A percentile compares a stretch with the other conserved stretches of the same genome.
Conservation (phyloP, 2,797 vertebrate species). For the Rhabdomys pumilio region DNA sequence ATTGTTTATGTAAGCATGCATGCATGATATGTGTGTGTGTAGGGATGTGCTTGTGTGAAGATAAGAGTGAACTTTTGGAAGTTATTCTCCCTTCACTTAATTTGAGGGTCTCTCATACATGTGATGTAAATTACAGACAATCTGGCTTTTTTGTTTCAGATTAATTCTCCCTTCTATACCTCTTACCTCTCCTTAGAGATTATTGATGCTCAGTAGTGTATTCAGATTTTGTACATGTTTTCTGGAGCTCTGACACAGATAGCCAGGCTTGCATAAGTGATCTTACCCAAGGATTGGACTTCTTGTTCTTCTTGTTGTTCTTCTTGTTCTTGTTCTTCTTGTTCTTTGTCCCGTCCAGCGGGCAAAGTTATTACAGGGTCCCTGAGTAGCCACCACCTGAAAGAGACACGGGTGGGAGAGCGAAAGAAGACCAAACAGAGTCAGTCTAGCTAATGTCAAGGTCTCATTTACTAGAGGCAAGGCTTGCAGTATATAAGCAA, state of each 20-base stretch:
- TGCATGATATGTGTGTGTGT: background rate
- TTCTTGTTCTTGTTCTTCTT: too few species aligned
- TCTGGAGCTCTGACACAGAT: background rate
- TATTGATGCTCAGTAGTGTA: background rate
- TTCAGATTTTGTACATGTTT: background rate
- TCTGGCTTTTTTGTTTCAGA: background rate
- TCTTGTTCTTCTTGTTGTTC: background rate
- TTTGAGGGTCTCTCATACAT: background rate
- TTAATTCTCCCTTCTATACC: background rate
- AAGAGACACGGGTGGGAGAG: too few species aligned
- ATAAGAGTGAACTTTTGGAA: background rate
- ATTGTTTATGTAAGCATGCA: background rate
- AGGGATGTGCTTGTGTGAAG: background rate
- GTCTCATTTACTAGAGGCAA: too few species aligned
- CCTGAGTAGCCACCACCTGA: too few species aligned
- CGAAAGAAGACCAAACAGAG: too few species aligned
- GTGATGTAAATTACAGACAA: background rate
- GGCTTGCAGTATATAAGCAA: too few species aligned
- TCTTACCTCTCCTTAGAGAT: background rate
- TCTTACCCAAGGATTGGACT: background rate
- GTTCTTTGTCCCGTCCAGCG: too few species aligned
- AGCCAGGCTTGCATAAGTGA: background rate
- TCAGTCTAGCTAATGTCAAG: too few species aligned
- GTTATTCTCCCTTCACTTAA: too few species aligned
- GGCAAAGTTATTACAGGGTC: too few species aligned